A percentile compares a stretch with the other conserved stretches of the same genome.
These are phyloP conservation scores for Drosophila sordidula DNA, from an alignment of 2,888 invertebrate species.

Conservation along the genomic window DNA sequence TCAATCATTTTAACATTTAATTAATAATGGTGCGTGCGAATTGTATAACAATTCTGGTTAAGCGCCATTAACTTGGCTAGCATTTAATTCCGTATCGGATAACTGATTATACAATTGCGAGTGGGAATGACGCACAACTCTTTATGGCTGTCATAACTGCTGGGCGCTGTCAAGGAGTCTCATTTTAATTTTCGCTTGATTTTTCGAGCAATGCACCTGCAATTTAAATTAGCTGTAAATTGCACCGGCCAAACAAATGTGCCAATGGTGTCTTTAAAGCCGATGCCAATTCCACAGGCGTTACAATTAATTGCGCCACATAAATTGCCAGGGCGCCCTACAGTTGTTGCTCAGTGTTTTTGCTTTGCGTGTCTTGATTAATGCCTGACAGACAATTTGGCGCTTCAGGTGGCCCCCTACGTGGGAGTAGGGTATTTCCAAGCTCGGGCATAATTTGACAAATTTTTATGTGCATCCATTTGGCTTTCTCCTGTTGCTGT, in stretches of 20 bases:
- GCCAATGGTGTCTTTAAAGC: constrained; percentile 41
- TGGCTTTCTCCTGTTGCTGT: constrained; percentile 19
- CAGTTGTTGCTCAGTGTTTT: constrained; percentile 29
- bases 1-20: constrained; percentile 26
- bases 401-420: constrained; percentile 18
- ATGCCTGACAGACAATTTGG: constrained; percentile 64
- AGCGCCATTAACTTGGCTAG: constrained; percentile 24
- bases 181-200: constrained; percentile 56
- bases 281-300: constrained; percentile 36
- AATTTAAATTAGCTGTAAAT: constrained; percentile 71
- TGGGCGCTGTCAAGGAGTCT: constrained; percentile 35
- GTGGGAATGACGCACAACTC: background rate
- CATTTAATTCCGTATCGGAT: constrained; percentile 1
- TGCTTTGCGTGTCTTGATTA: constrained; percentile 57
- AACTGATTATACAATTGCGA: background rate
- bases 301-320: constrained; percentile 60
- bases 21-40: constrained; percentile 26
- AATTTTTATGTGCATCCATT: constrained; percentile 57
- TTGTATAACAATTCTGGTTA: constrained; percentile 14
- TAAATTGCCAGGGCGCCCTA: constrained; percentile 45
- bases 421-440: constrained; percentile 8
- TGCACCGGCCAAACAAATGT: constrained; percentile 32
- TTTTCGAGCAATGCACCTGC: constrained; percentile 36
- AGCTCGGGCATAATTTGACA: constrained; percentile 60
- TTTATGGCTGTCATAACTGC: constrained; percentile 22